Evolutionary conservation across 1,140 invertebrate species (phyloP).

Genomic region (Uloborus diversus): DNA sequence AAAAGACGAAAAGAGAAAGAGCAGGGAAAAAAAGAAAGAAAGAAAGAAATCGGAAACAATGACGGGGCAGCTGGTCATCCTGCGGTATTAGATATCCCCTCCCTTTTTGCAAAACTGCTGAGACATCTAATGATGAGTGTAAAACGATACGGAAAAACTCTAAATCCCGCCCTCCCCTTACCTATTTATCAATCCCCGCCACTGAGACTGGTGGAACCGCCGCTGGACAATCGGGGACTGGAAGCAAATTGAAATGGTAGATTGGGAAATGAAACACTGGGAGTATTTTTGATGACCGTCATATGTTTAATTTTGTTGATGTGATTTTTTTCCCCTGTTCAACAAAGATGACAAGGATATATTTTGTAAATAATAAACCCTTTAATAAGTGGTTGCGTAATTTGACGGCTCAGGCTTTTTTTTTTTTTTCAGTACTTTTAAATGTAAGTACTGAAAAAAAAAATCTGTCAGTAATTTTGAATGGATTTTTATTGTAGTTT

Average conservation of each 20-base stretch:
- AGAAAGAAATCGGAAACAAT: constrained; percentile 32
- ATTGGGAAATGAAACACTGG: too few species aligned
- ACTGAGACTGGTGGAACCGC: constrained; percentile 6
- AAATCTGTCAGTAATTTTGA: too few species aligned
- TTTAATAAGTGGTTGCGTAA: too few species aligned
- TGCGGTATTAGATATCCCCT: constrained; percentile 45
- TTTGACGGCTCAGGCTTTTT: too few species aligned
- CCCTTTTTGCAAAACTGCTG: constrained; percentile 53
- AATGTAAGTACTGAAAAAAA: too few species aligned
- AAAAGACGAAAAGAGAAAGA: background rate
- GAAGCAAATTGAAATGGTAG: background rate
- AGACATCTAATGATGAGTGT: constrained; percentile 53
- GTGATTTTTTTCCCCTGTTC: too few species aligned
- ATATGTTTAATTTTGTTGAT: too few species aligned
- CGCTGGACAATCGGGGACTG: background rate
- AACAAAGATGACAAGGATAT: too few species aligned
- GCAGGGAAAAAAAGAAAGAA: background rate
- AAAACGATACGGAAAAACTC: constrained; percentile 51
- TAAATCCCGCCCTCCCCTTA: background rate
- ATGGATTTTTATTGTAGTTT: too few species aligned
- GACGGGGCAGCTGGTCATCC: constrained; percentile 47
- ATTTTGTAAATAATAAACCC: too few species aligned
- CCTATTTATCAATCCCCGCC: constrained; percentile 47
- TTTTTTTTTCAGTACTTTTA: too few species aligned
- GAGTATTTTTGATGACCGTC: too few species aligned